Conservation (phyloP, 2,113 vertebrate species). For the Empidonax traillii region DNA sequence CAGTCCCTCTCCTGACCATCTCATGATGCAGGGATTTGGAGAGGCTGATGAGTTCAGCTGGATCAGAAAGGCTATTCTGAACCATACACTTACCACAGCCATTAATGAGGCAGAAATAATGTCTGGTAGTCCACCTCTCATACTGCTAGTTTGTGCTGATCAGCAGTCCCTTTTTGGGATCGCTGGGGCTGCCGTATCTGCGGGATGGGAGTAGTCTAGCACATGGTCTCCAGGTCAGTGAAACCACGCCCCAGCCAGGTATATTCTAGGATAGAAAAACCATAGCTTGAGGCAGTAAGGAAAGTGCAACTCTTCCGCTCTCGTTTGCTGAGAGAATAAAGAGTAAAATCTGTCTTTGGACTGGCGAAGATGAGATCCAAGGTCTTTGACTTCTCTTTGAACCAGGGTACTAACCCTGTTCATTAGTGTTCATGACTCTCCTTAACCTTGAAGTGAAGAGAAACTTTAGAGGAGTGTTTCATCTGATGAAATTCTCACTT, state of each 20-base stretch:
- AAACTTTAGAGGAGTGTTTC: not conserved
- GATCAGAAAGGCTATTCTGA: not conserved
- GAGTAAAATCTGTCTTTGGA: not conserved
- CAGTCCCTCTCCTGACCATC: not conserved
- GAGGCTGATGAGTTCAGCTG: not conserved
- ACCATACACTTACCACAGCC: not conserved
- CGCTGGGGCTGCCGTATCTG: fast-evolving
- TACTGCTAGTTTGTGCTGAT: not conserved
- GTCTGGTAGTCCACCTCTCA: not conserved
- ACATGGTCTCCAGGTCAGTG: not conserved
- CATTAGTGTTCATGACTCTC: not conserved
- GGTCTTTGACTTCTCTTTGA: not conserved
- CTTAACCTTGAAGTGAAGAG: not conserved
- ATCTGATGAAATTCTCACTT: not conserved
- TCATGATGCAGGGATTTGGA: fast-evolving
- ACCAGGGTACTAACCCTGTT: not conserved
- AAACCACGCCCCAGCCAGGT: not conserved
- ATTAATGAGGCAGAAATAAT: not conserved
- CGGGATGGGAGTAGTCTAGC: not conserved
- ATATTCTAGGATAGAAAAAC: not conserved
- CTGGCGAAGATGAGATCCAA: not conserved
- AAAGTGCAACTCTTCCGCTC: not conserved
- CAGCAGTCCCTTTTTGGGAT: not conserved
- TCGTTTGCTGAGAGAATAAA: not conserved
- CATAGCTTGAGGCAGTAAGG: not conserved